Evolutionary conservation across 1,140 invertebrate genomes (phyloP).

Genomic region (Drosophila erecta): DNA sequence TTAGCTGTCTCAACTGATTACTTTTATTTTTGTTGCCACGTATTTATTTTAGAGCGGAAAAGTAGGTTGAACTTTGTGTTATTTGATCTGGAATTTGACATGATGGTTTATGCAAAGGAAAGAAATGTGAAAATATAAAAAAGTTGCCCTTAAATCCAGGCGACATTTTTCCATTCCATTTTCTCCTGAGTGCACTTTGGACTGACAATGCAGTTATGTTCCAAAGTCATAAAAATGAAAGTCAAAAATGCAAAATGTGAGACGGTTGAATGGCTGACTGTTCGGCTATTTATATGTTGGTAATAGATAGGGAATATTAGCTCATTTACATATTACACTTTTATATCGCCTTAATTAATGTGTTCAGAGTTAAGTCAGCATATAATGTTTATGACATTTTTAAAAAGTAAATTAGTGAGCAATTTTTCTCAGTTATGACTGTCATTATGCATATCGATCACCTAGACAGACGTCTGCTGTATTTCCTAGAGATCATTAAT

Average conservation of each 20-base stretch:
- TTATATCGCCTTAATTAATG: too few species aligned
- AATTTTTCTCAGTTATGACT: neutral
- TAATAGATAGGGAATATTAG: neutral
- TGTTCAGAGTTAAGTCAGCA: too few species aligned
- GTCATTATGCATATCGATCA: slow-evolving; percentile 4
- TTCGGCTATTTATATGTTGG: neutral
- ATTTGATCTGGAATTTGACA: slow-evolving; percentile 79
- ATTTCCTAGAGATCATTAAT: slow-evolving; percentile 37
- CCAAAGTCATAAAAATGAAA: slow-evolving; percentile 33
- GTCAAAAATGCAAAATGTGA: slow-evolving; percentile 1
- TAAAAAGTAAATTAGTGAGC: too few species aligned
- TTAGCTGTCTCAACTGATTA: slow-evolving; percentile 21
- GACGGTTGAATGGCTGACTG: neutral
- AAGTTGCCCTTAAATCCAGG: slow-evolving; percentile 23
- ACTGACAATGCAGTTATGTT: slow-evolving; percentile 48
- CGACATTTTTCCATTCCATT: slow-evolving; percentile 49
- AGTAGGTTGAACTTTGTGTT: slow-evolving; percentile 70
- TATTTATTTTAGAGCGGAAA: slow-evolving; percentile 52
- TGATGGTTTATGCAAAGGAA: slow-evolving; percentile 69
- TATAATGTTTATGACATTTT: too few species aligned
- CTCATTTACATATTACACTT: too few species aligned
- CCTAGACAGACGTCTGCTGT: neutral
- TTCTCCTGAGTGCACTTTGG: slow-evolving; percentile 38
- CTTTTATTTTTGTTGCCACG: slow-evolving; percentile 55
- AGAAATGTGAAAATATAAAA: slow-evolving; percentile 22